Base-by-base conservation (phyloP, 2,888 invertebrate species). In the Cerastis rubricosa region DNA sequence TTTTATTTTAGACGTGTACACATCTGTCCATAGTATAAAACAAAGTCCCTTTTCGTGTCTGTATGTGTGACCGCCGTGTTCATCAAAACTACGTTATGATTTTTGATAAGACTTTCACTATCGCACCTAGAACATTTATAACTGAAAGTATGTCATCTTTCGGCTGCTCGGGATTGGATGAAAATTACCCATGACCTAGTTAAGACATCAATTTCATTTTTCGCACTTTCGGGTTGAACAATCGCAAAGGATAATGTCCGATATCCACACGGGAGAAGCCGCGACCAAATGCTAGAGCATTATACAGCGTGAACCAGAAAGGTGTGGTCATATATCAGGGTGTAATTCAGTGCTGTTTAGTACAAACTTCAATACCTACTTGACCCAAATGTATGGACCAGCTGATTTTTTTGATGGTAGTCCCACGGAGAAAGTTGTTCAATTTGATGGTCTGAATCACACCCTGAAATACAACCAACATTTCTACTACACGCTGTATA, bases 1-100 rank as follows among this genome's bases (percentile, higher is more conserved):
- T 54, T 69, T 71, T 63, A 68, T 71, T 35, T 35, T 45, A 22
- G 35, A 71, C 7, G 22, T 57, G 35, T 47, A 74, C 29, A 65
- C 8, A 17, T 64, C 64, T n/a, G n/a, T 14, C 43, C n/a, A 43
- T 63, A n/a, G 43, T 43, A 25, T 14, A 7, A 12, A 40, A 61
- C 61, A 35, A 43, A 63, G n/a, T 40, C 6, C 8, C 19, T 3
- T 61, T 61, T 29, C 0, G 19, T 11, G 9, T 61, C 11, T 35
- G 35, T 35, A 4, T 25, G 14, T 57, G 25, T 25, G 25, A 25
- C 25, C 57, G 14, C 25, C 12, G 25, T 25, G 14, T 57, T 25
- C 1, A 14, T 57, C 2, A 14, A 25, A 57, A 57, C 57, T 57
- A 57, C 25, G 11, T 5, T 0, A 19, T 61, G 4, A 35, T 35